Conservation (phyloP, 2,888 invertebrate genomes). For the Petrolisthes manimaculis region DNA sequence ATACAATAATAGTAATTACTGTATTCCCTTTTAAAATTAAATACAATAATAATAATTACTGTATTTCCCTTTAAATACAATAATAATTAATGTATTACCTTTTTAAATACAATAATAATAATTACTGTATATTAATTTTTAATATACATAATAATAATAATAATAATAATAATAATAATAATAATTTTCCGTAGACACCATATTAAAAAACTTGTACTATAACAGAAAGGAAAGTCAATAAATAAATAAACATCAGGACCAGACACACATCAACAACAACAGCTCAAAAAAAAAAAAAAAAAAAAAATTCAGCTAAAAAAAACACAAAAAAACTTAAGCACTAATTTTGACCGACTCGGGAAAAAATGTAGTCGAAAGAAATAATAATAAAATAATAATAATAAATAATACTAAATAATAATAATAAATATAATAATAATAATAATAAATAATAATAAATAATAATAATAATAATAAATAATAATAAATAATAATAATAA, state of each 20-base stretch:
- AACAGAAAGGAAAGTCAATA: conserved; percentile 3
- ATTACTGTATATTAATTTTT: no score
- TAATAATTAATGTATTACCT: no score
- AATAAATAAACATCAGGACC: conserved; percentile 12
- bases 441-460: not conserved
- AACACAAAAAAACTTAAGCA: not conserved
- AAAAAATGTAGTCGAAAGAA: not conserved
- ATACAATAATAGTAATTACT: no score
- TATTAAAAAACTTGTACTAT: conserved; percentile 18
- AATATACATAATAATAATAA: no score
- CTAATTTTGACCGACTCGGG: not conserved
- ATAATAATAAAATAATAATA: not conserved
- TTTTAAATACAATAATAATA: no score
- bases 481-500: no score
- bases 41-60: no score
- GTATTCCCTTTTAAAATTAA: no score
- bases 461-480: no score
- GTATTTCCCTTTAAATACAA: no score
- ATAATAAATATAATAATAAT: not conserved
- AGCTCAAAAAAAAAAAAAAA: not conserved
- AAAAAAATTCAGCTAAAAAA: not conserved
- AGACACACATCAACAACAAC: not conserved
- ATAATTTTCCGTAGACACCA: no score
- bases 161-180: no score
- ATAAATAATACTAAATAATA: not conserved